A percentile compares a stretch with the other conserved stretches of the same genome.
Evolutionary conservation across 2,113 vertebrate species (phyloP).

Genomic region (Bombycilla garrulus): DNA sequence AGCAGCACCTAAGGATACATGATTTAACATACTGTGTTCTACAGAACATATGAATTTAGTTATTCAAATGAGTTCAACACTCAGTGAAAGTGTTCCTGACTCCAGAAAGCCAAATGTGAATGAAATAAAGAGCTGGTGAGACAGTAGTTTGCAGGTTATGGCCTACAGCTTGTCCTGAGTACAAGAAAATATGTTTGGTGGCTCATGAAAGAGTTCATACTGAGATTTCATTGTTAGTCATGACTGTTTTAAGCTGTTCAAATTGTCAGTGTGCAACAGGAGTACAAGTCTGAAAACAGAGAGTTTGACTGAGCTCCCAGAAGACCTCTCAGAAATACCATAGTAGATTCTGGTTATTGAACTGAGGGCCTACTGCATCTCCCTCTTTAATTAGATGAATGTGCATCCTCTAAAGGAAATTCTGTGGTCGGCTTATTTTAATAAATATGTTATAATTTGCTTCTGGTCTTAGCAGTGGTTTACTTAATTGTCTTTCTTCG

Average conservation of each 20-base stretch:
- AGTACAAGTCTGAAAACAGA: neutral
- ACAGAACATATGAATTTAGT: neutral
- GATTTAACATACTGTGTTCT: neutral
- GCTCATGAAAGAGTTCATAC: neutral
- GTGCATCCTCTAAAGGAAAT: neutral
- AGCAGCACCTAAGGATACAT: neutral
- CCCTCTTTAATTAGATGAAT: neutral
- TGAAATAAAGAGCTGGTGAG: neutral
- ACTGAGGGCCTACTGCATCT: neutral
- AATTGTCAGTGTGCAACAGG: neutral
- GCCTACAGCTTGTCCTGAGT: neutral
- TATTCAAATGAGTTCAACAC: neutral
- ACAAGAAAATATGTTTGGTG: neutral
- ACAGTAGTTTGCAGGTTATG: neutral
- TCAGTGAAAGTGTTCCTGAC: neutral
- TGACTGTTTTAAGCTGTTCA: neutral
- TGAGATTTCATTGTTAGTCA: neutral
- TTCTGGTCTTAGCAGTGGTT: neutral
- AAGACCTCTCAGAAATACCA: neutral
- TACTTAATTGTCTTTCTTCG: neutral
- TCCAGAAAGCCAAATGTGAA: neutral
- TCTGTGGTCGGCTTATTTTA: neutral
- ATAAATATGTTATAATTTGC: neutral
- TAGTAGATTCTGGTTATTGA: neutral
- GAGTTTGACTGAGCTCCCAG: neutral